Conservation (phyloP, 2,888 invertebrate genomes). For the Tromatobia lineatoria region DNA sequence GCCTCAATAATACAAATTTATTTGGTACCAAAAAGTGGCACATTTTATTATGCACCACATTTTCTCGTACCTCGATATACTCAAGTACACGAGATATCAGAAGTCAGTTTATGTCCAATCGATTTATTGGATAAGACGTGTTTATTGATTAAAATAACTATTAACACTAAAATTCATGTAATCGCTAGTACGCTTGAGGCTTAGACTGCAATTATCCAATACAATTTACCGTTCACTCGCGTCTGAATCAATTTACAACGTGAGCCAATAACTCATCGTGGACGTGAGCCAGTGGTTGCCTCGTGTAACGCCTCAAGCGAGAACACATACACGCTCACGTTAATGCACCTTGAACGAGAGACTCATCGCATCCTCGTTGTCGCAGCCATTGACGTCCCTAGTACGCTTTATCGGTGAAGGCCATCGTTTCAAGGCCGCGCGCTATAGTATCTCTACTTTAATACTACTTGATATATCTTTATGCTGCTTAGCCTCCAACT, state of each 20-base stretch:
- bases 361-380: slow-evolving; percentile 61
- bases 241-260: slow-evolving; percentile 59
- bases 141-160: slow-evolving; percentile 16
- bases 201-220: slow-evolving; percentile 46
- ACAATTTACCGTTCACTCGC: slow-evolving; percentile 52
- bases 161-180: slow-evolving; percentile 22
- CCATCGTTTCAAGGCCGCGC: slow-evolving; percentile 60
- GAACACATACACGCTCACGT: slow-evolving; percentile 45
- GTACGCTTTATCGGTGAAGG: slow-evolving; percentile 70
- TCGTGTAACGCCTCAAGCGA: slow-evolving; percentile 58
- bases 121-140: neutral
- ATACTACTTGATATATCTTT: neutral
- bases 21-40: no score
- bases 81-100: neutral
- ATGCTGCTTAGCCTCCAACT: neutral
- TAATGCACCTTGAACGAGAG: slow-evolving; percentile 66
- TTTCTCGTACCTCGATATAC: no score
- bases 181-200: neutral
- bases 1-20: no score
- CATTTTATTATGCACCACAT: no score
- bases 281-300: slow-evolving; percentile 11
- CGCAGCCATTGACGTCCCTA: slow-evolving; percentile 66
- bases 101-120: neutral
- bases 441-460: slow-evolving; percentile 43
- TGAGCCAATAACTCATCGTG: slow-evolving; percentile 48